Conservation (phyloP, 2,113 vertebrate species). For the Choloepus hoffmanni region DNA sequence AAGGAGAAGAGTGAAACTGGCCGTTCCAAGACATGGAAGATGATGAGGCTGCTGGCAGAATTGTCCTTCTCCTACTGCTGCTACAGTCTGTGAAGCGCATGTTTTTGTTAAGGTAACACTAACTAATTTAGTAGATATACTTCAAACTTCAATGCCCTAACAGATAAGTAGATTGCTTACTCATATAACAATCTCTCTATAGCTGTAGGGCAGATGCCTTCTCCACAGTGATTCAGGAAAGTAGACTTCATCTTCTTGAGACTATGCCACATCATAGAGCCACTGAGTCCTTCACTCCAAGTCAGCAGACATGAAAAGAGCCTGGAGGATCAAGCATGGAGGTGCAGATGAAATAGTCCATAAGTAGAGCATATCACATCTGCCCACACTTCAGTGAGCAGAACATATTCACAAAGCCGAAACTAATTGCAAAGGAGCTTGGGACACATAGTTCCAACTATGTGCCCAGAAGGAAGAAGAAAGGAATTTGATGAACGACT, state of each 20-base stretch:
- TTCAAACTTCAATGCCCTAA: background rate
- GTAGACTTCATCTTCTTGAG: background rate
- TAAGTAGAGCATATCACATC: background rate
- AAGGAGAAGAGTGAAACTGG: background rate
- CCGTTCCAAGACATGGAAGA: background rate
- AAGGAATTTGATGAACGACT: background rate
- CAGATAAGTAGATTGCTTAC: background rate
- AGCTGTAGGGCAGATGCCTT: background rate
- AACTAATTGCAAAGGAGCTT: background rate
- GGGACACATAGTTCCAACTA: no score
- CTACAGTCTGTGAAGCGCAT: background rate
- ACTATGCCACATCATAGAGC: accelerated
- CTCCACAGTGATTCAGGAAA: no score
- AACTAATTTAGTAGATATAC: background rate
- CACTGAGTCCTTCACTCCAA: background rate
- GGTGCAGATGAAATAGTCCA: background rate
- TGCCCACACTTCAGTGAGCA: background rate
- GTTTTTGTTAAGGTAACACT: background rate
- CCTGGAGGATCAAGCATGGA: background rate
- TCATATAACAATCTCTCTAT: background rate
- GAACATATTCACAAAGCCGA: background rate
- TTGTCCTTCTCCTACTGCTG: background rate
- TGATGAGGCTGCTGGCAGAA: background rate
- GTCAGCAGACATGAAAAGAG: background rate
- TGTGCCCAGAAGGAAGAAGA: background rate